Evolutionary conservation across 1,140 invertebrate genomes (phyloP).

Genomic region (Phenacoccus solenopsis): DNA sequence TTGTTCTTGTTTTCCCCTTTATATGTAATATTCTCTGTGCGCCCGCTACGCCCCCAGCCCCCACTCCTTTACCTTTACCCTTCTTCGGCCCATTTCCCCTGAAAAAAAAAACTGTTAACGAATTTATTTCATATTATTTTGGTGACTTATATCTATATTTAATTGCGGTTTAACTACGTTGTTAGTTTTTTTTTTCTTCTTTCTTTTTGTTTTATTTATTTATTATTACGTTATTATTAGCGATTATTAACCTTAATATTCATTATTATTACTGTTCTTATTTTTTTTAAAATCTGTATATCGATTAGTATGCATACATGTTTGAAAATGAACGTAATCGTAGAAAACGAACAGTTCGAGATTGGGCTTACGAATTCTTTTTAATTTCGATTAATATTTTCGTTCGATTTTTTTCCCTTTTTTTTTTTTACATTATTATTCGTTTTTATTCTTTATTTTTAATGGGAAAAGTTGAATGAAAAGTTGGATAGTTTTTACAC

Average conservation of each 20-base stretch:
- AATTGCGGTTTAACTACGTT: slow-evolving; percentile 5
- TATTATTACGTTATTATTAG: neutral
- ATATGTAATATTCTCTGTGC: neutral
- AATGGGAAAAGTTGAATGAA: too few relatives aligned
- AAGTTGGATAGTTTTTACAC: too few relatives aligned
- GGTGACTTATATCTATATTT: slow-evolving; percentile 7
- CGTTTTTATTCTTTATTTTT: too few relatives aligned
- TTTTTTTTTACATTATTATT: too few relatives aligned
- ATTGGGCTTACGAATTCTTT: too few relatives aligned
- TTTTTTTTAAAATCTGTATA: neutral
- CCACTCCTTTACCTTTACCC: neutral
- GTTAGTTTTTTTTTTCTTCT: neutral
- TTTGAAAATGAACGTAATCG: too few relatives aligned
- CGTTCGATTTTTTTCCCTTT: too few relatives aligned
- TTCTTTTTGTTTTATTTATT: neutral
- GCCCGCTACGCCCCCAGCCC: neutral
- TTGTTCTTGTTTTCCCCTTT: slow-evolving; percentile 9
- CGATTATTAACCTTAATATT: neutral
- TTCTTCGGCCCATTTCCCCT: neutral
- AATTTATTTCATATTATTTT: slow-evolving; percentile 8
- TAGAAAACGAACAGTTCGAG: too few relatives aligned
- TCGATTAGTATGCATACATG: too few relatives aligned
- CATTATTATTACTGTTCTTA: neutral
- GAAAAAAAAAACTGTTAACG: neutral
- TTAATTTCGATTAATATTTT: too few relatives aligned